Evolutionary conservation across 2,113 vertebrate genomes (phyloP).

Genomic region (Symphodus melops): DNA sequence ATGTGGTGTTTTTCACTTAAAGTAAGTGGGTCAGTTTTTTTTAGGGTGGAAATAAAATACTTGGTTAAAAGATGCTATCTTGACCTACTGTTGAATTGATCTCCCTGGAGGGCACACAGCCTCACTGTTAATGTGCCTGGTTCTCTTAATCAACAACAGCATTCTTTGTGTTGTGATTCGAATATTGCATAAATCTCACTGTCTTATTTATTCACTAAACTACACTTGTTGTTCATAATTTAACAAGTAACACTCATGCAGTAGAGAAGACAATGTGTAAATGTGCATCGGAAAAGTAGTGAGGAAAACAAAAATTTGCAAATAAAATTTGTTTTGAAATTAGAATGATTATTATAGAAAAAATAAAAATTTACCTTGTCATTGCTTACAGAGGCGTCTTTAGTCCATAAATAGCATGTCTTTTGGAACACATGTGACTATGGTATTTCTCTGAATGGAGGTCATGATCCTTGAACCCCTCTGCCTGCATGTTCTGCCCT

Average conservation of each 20-base stretch:
- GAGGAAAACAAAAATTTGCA: neutral
- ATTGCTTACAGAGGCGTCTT: neutral
- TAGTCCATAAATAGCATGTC: neutral
- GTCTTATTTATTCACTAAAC: neutral
- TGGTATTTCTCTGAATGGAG: conserved; percentile 1
- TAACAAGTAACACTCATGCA: neutral
- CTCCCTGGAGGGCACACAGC: neutral
- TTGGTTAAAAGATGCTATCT: conserved; percentile 25
- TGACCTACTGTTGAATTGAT: conserved; percentile 1
- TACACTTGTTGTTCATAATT: neutral
- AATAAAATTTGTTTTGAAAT: neutral
- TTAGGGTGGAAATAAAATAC: conserved; percentile 5
- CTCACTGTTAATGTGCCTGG: conserved; percentile 2
- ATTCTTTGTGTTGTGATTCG: neutral
- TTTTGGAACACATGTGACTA: neutral
- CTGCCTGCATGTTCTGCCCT: neutral
- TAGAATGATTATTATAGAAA: too few relatives aligned
- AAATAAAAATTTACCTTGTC: neutral
- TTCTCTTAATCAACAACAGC: conserved; percentile 5
- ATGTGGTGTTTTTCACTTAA: conserved; percentile 3
- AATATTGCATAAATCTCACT: neutral
- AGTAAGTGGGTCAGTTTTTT: conserved; percentile 58
- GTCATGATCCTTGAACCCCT: neutral
- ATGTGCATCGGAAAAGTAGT: neutral
- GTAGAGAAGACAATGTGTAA: neutral